Evolutionary conservation across 2,113 vertebrate genomes (phyloP).

Genomic region (Cavia aperea): DNA sequence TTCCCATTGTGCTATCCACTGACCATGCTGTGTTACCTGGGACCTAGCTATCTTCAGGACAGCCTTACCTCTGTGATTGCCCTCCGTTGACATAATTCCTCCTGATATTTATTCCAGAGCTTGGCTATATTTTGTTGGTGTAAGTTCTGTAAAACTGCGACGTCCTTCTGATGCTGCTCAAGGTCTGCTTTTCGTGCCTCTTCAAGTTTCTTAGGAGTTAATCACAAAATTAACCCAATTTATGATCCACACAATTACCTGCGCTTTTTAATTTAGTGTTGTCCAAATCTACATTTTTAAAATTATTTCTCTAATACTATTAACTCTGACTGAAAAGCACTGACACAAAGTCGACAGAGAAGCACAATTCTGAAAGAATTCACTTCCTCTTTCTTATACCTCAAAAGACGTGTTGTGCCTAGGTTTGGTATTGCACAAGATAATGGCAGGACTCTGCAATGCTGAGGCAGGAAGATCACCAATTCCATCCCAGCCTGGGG

Average conservation of each 20-base stretch:
- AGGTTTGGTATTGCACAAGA: too few relatives aligned
- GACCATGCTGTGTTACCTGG: background rate
- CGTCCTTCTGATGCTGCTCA: constrained; percentile 92
- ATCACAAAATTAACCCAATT: constrained; percentile 25
- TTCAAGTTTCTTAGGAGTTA: constrained; percentile 83
- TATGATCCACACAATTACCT: background rate
- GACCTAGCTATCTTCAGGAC: background rate
- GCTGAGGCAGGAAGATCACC: too few relatives aligned
- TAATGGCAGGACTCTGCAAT: too few relatives aligned
- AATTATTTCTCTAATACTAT: constrained; percentile 21
- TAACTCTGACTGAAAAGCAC: too few relatives aligned
- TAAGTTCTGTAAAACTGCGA: constrained; percentile 90
- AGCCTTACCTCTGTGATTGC: constrained; percentile 78
- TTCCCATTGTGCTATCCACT: background rate
- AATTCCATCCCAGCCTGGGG: too few relatives aligned
- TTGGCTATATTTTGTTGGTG: constrained; percentile 84
- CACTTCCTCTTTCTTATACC: too few relatives aligned
- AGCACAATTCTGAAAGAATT: too few relatives aligned
- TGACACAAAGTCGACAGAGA: too few relatives aligned
- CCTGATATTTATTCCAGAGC: constrained; percentile 69
- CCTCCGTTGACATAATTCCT: too few relatives aligned
- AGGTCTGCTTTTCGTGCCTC: constrained; percentile 86
- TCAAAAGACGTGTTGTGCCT: too few relatives aligned
- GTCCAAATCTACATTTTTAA: background rate
- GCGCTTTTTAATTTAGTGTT: background rate